Evolutionary conservation across 1,140 invertebrate genomes (phyloP), one percentile per base, ranked within the genome.

Genomic region (Cydia splendana): DNA sequence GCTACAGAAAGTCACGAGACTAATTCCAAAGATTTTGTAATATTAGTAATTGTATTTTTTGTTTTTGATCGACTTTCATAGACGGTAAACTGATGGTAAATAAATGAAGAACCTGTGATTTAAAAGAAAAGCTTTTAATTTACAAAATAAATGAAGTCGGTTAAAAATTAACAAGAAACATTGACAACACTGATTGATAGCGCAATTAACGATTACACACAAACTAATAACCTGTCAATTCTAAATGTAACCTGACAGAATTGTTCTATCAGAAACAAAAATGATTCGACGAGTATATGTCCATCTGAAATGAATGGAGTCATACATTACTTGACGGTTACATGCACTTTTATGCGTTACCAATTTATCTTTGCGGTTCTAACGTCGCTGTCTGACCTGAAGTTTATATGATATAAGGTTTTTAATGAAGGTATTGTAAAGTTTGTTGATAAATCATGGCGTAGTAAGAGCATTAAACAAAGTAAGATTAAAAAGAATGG

Each of bases 281-380:
- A 20, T 18, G 67, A 15, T 12, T 38, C 18, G 57, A 24, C 15
- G 10, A 69, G 28, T 34, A 10, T 10, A 69, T 38, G 67, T 38
- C 67, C 18, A 38, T 62, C 20, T 10, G n/a, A 62, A 62, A 62
- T 71, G 7, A 71, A 71, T 38, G n/a, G 34, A 71, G 34, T 71
- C 67, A 71, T 71, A 20, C 67, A 71, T 30, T 2, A 4, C n/a
- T 69, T 20, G 67, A 71, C n/a, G 24, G 28, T 71, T 71, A 71
- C 67, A 71, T 71, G 67, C 67, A 18, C 38, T 71, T 42, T 71
- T 62, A 12, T 57, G 28, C 2, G 4, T 2, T 65, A 65, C 65
- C 24, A 65, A 65, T 10, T 18, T 65, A 30, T 9, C 20, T 28
- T 24, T 13, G 65, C 20, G 10, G 20, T 65, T 12, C n/a, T 30